Evolutionary conservation across 2,797 vertebrate species (phyloP), one percentile per base, ranked within the genome.

Genomic region (Buceros bicornis): DNA sequence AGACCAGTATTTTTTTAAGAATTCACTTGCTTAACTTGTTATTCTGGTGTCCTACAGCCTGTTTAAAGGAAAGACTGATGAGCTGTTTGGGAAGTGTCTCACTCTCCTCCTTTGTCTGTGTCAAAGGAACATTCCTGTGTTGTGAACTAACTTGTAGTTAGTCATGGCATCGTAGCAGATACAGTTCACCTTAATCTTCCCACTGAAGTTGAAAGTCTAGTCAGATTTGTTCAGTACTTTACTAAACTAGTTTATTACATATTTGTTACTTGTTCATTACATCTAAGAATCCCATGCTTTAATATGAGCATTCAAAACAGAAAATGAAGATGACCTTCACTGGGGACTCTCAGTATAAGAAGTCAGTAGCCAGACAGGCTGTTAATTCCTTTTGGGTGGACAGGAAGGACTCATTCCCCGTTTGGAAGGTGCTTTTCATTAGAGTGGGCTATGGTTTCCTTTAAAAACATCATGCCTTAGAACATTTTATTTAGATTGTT

Each of bases 31-130:
- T 73, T 60, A 66, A 69, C 60, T 67, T 60, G 60, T 95, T 89
- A 33, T 56, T 93, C 82, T 21, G 35, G 33, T 92, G 40, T 85
- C 35, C 48, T 85, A 21, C 35, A 73, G n/a, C 35, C 35, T 79
- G 35, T 77, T 82, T 66, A 85, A 87, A 89, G 40, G 60, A 85
- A 89, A 85, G 48, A n/a, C 31, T 82, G 67, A 70, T 90, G 65
- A 95, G 64, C 64, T 85, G n/a, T 87, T 91, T 71, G 67, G 85
- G 67, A 94, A 87, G 19, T 66, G 57, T 57, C 71, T 92, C 53
- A 29, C 12, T 70, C 54, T 65, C 16, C 58, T 79, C 64, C 25
- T 93, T 70, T 72, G 53, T 78, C 57, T 84, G 15, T 90, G 73
- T 93, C 33, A 84, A 57, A 73, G 72, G 48, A 83, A 69, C 94